A percentile compares a stretch with the other conserved stretches of the same genome.
Conservation (phyloP, 1,140 invertebrate species). For the Drosophila orosa region DNA sequence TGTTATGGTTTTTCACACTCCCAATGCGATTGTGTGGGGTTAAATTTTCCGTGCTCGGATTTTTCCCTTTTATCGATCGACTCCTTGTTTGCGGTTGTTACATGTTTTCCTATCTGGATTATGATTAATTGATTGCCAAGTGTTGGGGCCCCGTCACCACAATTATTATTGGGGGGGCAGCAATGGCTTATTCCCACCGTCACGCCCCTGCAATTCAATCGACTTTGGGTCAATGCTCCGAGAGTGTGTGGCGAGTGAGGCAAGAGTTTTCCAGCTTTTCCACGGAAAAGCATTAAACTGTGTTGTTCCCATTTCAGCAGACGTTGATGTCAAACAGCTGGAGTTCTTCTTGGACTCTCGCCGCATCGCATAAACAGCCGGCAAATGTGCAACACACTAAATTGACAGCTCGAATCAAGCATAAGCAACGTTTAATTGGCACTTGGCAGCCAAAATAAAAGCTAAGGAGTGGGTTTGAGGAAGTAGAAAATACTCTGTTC, state of each 20-base stretch:
- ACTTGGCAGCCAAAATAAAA: conserved; percentile 40
- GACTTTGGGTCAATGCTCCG: conserved; percentile 47
- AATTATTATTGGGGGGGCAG: conserved; percentile 45
- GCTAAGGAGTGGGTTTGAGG: neutral
- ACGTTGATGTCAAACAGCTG: conserved; percentile 68
- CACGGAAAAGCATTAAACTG: conserved; percentile 49
- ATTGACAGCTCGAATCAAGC: conserved; percentile 71
- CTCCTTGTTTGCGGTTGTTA: conserved; percentile 64
- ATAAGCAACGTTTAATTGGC: conserved; percentile 73
- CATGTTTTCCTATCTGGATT: conserved; percentile 75
- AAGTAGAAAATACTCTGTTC: conserved; percentile 1
- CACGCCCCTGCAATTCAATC: conserved; percentile 63
- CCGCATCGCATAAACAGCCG: conserved; percentile 43
- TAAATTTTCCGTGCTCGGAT: conserved; percentile 49
- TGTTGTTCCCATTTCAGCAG: conserved; percentile 18
- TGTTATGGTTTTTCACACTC: conserved; percentile 77
- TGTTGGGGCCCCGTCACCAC: conserved; percentile 28
- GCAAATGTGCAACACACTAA: conserved; percentile 50
- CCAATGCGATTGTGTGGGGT: conserved; percentile 32
- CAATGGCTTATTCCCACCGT: conserved; percentile 26
- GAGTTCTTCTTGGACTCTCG: conserved; percentile 25
- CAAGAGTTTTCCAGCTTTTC: conserved; percentile 29
- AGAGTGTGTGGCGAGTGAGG: conserved; percentile 1
- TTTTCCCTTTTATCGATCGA: conserved; percentile 62
- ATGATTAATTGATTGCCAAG: conserved; percentile 79